Evolutionary conservation across 2,888 invertebrate genomes (phyloP), one percentile per base, ranked within the genome.

Genomic region (Polymixis lichenea): DNA sequence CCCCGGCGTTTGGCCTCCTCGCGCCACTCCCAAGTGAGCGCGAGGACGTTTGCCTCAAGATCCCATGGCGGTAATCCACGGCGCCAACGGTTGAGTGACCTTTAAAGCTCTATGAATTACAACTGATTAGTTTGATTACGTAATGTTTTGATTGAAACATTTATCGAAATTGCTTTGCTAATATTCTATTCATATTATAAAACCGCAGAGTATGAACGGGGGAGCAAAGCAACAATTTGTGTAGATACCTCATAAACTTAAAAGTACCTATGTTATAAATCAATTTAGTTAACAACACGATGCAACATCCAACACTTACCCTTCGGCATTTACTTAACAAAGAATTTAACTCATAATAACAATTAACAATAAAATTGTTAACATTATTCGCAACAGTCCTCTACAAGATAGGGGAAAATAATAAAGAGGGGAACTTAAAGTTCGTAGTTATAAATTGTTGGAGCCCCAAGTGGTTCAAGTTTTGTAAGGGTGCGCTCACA

Each of bases 381-480:
- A 86, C 84, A 88, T 84, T 84, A 87, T 78, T 86, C 65, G 70
- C 82, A 82, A 87, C 65, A 83, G 80, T 58, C 66, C 77, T 77
- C 77, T 32, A 72, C 74, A 72, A 86, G 84, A 86, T 78, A 80
- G 75, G 66, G 80, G 80, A 86, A 89, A 38, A 89, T 89, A 88
- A 87, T 70, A 77, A 82, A 83, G 77, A 64, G 56, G 72, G 68
- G 60, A 87, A 82, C 82, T 82, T 85, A 56, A 84, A 86, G 77
- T 89, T 85, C 60, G 76, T 88, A 87, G 87, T 88, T 90, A 86
- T 81, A 89, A 89, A 90, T 90, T 89, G 90, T 91, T 91, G 79
- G 66, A 62, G 77, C 68, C 64, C 72, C 78, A 78, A 82, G 80
- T 67, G 70, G 78, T 49, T 69, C 13, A 81, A 89, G 83, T 89